Percentiles rank a stretch among this genome's conserved stretches.
These are phyloP conservation scores for Mellilla xanthometata DNA, from an alignment of 2,888 invertebrate genomes.

Conservation along the genomic window DNA sequence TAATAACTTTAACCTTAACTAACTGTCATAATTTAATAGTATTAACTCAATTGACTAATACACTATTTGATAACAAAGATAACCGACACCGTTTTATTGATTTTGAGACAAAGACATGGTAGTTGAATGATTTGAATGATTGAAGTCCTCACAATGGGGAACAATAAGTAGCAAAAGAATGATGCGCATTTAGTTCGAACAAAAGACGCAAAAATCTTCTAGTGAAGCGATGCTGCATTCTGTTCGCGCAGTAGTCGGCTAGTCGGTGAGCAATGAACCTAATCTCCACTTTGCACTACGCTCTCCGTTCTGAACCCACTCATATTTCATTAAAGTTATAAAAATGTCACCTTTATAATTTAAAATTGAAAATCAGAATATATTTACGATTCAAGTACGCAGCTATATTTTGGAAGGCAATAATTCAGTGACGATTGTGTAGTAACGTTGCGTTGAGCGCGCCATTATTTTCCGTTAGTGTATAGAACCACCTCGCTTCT, in stretches of 20 bases:
- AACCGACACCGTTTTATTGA: too few relatives aligned
- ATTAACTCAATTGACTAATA: too few relatives aligned
- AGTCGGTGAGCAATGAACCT: slow-evolving; percentile 11
- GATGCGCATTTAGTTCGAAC: slow-evolving; percentile 9
- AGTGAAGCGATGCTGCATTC: slow-evolving; percentile 1
- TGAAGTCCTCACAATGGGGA: neutral
- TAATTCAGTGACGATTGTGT: slow-evolving; percentile 38
- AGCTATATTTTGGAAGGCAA: slow-evolving; percentile 30
- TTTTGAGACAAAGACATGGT: too few relatives aligned
- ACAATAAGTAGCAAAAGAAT: slow-evolving; percentile 1
- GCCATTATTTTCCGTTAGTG: slow-evolving; percentile 44
- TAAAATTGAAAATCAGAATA: slow-evolving; percentile 28
- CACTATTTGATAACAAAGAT: too few relatives aligned
- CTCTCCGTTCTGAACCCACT: slow-evolving; percentile 1
- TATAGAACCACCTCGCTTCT: slow-evolving; percentile 35
- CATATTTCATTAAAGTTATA: slow-evolving; percentile 17
- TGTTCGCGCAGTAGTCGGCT: slow-evolving; percentile 6
- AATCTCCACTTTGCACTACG: slow-evolving; percentile 14
- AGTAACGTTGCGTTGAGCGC: slow-evolving; percentile 33
- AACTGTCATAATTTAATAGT: too few relatives aligned
- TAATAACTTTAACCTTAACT: too few relatives aligned
- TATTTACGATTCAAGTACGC: slow-evolving; percentile 28
- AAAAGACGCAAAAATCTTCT: slow-evolving; percentile 9
- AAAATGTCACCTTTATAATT: slow-evolving; percentile 23
- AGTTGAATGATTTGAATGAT: too few relatives aligned